Base-by-base conservation (phyloP, 2,797 vertebrate genomes). In the Peromyscus aztecus region DNA sequence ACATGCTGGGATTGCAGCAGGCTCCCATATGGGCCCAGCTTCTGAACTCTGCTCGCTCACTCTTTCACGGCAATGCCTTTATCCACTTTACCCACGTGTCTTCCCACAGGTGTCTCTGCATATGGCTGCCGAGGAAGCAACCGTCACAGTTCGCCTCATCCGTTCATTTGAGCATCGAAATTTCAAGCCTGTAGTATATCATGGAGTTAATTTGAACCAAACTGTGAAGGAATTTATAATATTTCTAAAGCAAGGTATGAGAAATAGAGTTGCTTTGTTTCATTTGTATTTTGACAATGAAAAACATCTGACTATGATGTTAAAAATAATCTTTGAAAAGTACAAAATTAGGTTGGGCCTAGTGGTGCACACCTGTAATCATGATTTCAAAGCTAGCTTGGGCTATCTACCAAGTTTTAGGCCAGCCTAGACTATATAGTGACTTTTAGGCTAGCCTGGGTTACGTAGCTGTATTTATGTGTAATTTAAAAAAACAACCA, bases 141-240 rank as follows among this genome's bases (percentile, higher is more conserved):
- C 99, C 1, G 6, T 99, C 90, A 99, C 99, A 0, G 99, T 99
- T 19, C 99, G 99, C 0, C 98, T 99, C 1, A 99, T 99, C n/a
- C 98, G 99, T 61, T 99, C 99, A 5, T 99, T 99, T 80, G 98
- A 99, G 49, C 99, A 99, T 98, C 98, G 99, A 0, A 99, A 99
- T 97, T 99, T 99, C 97, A 99, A 97, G 17, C 99, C 99, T 0
- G 96, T 99, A 1, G 99, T 99, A 6, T 99, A 99, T 95, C 99
- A 98, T 31, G 98, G 98, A 0, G 98, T 99, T 31, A 71, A 97
- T 61, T 83, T 99, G 94, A 98, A 99, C 8, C 99, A 99, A 96
- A 99, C 98, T 1, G 99, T 99, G 27, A 98, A 98, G 81, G 98
- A 99, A 24, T 99, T 99, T 96, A 98, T 99, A 0, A 55, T 96